Percentiles rank a stretch among this genome's conserved stretches.
phyloP scores from a whole-genome alignment of 2,888 invertebrate genomes.

The Vannuccia rotundouncinata region DNA sequence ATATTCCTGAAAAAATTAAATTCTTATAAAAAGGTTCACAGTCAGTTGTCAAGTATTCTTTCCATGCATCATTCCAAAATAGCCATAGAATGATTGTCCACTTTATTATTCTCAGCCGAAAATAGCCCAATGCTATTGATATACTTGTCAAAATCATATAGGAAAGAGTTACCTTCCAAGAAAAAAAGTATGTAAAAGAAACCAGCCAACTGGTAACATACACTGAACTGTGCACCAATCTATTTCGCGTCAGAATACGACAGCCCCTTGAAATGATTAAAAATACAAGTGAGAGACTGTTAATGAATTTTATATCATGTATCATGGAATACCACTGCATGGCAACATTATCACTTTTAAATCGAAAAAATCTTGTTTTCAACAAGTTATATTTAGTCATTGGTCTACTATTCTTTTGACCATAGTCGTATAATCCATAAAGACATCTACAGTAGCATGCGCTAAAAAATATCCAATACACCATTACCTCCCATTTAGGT shows the following conservation, averaged over 20 bases:
- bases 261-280: background rate
- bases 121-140: background rate
- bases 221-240: background rate
- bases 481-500: background rate
- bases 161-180: background rate
- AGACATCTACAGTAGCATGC: background rate
- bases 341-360: background rate
- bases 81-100: background rate
- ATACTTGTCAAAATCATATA: background rate
- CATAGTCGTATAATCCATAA: background rate
- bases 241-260: no score
- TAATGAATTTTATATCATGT: background rate
- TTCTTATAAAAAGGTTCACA: background rate
- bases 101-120: background rate
- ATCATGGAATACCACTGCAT: background rate
- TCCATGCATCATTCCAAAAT: background rate
- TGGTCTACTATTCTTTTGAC: background rate
- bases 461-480: background rate
- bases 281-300: background rate
- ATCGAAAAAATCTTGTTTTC: background rate
- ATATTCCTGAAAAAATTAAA: background rate
- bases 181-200: background rate
- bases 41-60: background rate
- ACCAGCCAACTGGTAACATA: background rate
- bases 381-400: background rate